Conservation (phyloP, 2,888 invertebrate species). For the Agrenia bidenticulata region DNA sequence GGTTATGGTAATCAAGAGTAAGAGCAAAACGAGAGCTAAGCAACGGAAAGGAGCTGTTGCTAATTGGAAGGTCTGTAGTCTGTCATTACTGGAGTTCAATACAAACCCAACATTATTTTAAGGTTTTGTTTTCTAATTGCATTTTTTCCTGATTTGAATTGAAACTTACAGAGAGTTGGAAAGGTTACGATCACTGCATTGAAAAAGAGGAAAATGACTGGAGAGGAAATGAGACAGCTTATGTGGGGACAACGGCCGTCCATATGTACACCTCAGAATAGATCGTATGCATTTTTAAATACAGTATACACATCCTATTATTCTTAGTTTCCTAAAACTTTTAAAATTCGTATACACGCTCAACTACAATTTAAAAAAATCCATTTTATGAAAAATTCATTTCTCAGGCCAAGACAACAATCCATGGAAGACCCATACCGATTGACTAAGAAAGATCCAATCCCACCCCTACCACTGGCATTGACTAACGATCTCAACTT, state of each 20-base stretch:
- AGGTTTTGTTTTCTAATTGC: conserved; percentile 6
- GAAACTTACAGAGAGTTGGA: conserved; percentile 69
- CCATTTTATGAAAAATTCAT: too few species aligned
- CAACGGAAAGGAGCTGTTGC: conserved; percentile 92
- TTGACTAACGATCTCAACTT: conserved; percentile 2
- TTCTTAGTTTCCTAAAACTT: too few species aligned
- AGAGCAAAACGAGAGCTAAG: conserved; percentile 91
- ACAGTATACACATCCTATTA: too few species aligned
- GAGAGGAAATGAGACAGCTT: conserved; percentile 78
- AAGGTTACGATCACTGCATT: conserved; percentile 82
- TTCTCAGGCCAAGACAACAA: conserved; percentile 40
- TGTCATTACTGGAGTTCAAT: too few species aligned
- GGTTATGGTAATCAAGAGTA: conserved; percentile 97
- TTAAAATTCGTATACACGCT: too few species aligned
- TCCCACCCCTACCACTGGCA: neutral
- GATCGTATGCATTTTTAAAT: conserved; percentile 58
- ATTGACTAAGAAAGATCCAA: neutral
- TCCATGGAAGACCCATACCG: conserved; percentile 34
- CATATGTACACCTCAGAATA: conserved; percentile 70
- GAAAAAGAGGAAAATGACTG: conserved; percentile 78
- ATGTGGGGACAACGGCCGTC: conserved; percentile 87
- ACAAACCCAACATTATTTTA: too few species aligned
- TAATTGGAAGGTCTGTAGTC: conserved; percentile 97
- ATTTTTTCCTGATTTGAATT: neutral
- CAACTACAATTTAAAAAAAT: too few species aligned